phyloP scores from a whole-genome alignment of 37 sponge, comb jelly and placozoan species.

The Hexactinellida sp. region DNA sequence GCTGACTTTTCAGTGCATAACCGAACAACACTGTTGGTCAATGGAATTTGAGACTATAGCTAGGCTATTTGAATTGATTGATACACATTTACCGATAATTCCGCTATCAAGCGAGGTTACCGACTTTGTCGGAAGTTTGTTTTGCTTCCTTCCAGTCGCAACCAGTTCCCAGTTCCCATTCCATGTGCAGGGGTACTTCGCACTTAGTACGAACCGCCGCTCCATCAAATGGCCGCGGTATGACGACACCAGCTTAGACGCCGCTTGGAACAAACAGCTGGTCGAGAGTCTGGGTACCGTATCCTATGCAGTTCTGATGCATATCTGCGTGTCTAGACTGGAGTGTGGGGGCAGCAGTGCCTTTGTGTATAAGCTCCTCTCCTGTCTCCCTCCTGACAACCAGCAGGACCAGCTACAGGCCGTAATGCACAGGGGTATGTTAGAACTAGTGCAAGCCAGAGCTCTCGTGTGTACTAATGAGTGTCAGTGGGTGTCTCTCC shows the following conservation, averaged over 20 bases:
- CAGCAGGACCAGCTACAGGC: neutral
- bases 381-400: neutral
- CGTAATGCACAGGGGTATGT: neutral
- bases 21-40: neutral
- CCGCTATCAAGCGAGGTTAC: neutral
- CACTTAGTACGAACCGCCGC: slow-evolving; percentile 45
- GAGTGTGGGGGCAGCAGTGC: neutral
- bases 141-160: slow-evolving; percentile 73
- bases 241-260: slow-evolving; percentile 52
- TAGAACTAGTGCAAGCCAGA: neutral
- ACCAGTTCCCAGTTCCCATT: slow-evolving; percentile 28
- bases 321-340: neutral
- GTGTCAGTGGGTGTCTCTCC: neutral
- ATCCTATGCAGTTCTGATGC: slow-evolving; percentile 28
- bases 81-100: neutral
- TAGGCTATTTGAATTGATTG: neutral
- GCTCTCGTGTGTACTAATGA: neutral
- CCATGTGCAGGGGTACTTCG: slow-evolving; percentile 65
- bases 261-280: slow-evolving; percentile 52
- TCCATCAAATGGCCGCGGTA: slow-evolving; percentile 60
- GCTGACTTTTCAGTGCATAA: neutral
- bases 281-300: slow-evolving; percentile 26
- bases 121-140: slow-evolving; percentile 33
- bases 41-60: neutral
- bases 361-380: neutral